Conservation (phyloP, 2,888 invertebrate species). For the Notodonta ziczac region DNA sequence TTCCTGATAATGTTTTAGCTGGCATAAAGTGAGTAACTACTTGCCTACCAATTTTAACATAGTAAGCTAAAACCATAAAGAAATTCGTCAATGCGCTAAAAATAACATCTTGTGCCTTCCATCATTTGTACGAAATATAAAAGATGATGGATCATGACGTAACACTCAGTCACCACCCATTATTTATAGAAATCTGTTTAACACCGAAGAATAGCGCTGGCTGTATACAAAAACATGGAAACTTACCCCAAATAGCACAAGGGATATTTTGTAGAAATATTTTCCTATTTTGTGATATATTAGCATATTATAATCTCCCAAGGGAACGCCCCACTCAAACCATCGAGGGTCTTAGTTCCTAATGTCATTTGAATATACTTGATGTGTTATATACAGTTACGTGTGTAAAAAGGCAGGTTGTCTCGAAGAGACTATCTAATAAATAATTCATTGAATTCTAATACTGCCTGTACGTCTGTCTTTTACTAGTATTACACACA, state of each 20-base stretch:
- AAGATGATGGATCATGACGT: slow-evolving; percentile 6
- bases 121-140: background rate
- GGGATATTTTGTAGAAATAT: slow-evolving; percentile 14
- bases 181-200: background rate
- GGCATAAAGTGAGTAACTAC: too few species aligned
- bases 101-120: background rate
- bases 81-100: background rate
- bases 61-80: background rate
- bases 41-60: too few species aligned
- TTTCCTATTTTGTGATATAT: slow-evolving; percentile 16
- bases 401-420: too few species aligned
- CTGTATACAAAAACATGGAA: slow-evolving; percentile 10
- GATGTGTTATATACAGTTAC: slow-evolving; percentile 1
- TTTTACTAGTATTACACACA: too few species aligned
- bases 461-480: too few species aligned
- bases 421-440: too few species aligned
- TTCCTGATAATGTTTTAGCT: too few species aligned
- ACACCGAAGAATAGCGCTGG: slow-evolving; percentile 11
- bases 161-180: background rate
- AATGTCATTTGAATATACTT: slow-evolving; percentile 25
- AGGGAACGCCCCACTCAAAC: slow-evolving; percentile 12
- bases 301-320: slow-evolving; percentile 11
- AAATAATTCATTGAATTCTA: too few species aligned
- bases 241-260: background rate
- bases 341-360: slow-evolving; percentile 21